Percentiles rank a stretch among this genome's conserved stretches.
Evolutionary conservation across 2,888 invertebrate genomes (phyloP).

Genomic region (Melolontha melolontha): DNA sequence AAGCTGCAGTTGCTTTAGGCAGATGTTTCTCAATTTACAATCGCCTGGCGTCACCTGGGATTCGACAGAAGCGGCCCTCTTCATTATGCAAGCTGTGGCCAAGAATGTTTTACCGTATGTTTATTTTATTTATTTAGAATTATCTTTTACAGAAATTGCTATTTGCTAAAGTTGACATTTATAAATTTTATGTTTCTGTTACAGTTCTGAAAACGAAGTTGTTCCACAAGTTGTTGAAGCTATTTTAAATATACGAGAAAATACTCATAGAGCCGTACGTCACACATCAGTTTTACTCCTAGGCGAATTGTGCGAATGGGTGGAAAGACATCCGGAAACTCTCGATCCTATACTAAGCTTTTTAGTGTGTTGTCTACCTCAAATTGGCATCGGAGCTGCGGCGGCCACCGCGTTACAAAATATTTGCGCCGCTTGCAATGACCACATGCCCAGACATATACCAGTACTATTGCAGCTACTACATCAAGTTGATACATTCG

Average conservation of each 20-base stretch:
- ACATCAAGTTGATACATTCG: conserved; percentile 76
- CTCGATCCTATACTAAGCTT: conserved; percentile 87
- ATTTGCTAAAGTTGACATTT: not conserved
- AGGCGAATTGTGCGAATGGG: conserved; percentile 96
- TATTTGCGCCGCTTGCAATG: conserved; percentile 85
- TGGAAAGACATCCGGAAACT: conserved; percentile 85
- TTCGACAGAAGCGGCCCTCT: conserved; percentile 92
- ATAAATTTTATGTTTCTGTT: conserved; percentile 49
- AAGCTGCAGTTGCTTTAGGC: conserved; percentile 89
- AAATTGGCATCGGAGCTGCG: conserved; percentile 79
- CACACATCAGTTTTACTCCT: conserved; percentile 89
- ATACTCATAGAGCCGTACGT: conserved; percentile 86
- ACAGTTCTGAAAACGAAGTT: conserved; percentile 89
- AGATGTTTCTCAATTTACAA: conserved; percentile 87
- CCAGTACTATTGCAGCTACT: conserved; percentile 79
- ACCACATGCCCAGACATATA: conserved; percentile 82
- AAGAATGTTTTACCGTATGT: conserved; percentile 94
- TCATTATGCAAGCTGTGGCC: conserved; percentile 94
- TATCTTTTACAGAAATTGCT: not conserved
- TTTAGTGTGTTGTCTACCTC: conserved; percentile 78
- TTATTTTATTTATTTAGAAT: conserved; percentile 3
- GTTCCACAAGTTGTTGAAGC: conserved; percentile 95
- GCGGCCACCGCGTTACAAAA: conserved; percentile 88
- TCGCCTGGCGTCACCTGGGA: conserved; percentile 87
- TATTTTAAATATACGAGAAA: conserved; percentile 84